These are phyloP conservation scores for Listrodromus nycthemerus DNA, from an alignment of 2,888 invertebrate genomes.

Conservation along the genomic window DNA sequence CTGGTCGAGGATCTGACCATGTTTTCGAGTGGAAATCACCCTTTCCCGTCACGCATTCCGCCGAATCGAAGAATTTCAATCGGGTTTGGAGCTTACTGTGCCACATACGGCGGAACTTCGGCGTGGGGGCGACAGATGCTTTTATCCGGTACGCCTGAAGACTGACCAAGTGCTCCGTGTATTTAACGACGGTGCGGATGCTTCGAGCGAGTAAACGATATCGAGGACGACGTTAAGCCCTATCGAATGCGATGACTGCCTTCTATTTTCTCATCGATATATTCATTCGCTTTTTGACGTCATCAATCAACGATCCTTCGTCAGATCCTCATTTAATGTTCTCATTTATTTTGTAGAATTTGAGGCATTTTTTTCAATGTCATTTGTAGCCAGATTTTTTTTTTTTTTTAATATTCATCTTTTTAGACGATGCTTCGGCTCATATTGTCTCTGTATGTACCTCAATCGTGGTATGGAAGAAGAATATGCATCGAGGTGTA, in stretches of 20 bases:
- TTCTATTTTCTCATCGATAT: not conserved
- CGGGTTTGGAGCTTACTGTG: constrained; percentile 26
- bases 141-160: constrained; percentile 18
- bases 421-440: too few relatives aligned
- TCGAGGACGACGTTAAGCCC: not conserved
- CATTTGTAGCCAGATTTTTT: too few relatives aligned
- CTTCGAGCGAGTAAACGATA: not conserved
- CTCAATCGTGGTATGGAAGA: too few relatives aligned
- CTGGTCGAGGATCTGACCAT: constrained; percentile 32
- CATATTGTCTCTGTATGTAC: too few relatives aligned
- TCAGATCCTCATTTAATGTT: not conserved
- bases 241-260: not conserved
- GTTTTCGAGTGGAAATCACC: constrained; percentile 34
- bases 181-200: constrained; percentile 24
- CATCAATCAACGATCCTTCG: not conserved
- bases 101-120: not conserved
- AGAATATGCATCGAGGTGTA: too few relatives aligned
- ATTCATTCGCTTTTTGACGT: not conserved
- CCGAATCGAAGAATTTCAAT: constrained; percentile 59
- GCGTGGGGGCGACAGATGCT: constrained; percentile 12
- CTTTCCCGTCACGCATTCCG: constrained; percentile 60
- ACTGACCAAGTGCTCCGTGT: constrained; percentile 47
- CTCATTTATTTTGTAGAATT: too few relatives aligned
- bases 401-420: too few relatives aligned
- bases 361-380: too few relatives aligned